Evolutionary conservation across 1,140 invertebrate genomes (phyloP).

Genomic region (Formica exsecta): DNA sequence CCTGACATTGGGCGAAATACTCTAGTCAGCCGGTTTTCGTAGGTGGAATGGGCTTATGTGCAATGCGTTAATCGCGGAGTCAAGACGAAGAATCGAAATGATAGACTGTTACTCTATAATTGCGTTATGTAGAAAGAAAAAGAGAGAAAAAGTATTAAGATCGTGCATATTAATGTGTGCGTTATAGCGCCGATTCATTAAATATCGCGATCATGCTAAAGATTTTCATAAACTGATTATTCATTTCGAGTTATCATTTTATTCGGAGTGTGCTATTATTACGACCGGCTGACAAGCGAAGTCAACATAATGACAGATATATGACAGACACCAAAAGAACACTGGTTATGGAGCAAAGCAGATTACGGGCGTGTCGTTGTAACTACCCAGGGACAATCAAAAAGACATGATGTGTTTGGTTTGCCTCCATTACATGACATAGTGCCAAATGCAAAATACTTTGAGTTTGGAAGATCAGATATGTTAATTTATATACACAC

Average conservation of each 20-base stretch:
- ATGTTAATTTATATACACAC: conserved; percentile 65
- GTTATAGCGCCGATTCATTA: neutral
- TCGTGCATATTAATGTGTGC: conserved; percentile 29
- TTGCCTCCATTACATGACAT: conserved; percentile 83
- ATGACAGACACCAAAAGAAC: conserved; percentile 56
- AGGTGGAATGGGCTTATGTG: conserved; percentile 34
- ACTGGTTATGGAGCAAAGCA: conserved; percentile 66
- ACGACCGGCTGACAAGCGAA: conserved; percentile 67
- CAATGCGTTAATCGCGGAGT: conserved; percentile 44
- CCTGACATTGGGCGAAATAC: conserved; percentile 76
- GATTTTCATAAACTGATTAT: conserved; percentile 19
- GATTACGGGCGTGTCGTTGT: conserved; percentile 66
- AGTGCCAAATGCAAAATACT: conserved; percentile 81
- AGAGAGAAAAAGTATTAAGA: conserved; percentile 38
- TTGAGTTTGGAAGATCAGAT: conserved; percentile 75
- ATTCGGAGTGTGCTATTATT: neutral
- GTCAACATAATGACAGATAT: conserved; percentile 12
- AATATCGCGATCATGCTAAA: neutral
- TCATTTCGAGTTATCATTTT: conserved; percentile 16
- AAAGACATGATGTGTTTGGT: conserved; percentile 81
- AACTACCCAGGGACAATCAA: conserved; percentile 83
- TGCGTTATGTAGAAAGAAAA: conserved; percentile 26
- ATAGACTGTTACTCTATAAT: conserved; percentile 56
- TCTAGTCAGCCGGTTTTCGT: conserved; percentile 70
- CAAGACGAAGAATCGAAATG: conserved; percentile 1